Percentiles rank a stretch among this genome's conserved stretches.
These are phyloP conservation scores for Scaptodrosophila latifasciaeformis DNA, from an alignment of 2,888 invertebrate species.

Conservation along the genomic window DNA sequence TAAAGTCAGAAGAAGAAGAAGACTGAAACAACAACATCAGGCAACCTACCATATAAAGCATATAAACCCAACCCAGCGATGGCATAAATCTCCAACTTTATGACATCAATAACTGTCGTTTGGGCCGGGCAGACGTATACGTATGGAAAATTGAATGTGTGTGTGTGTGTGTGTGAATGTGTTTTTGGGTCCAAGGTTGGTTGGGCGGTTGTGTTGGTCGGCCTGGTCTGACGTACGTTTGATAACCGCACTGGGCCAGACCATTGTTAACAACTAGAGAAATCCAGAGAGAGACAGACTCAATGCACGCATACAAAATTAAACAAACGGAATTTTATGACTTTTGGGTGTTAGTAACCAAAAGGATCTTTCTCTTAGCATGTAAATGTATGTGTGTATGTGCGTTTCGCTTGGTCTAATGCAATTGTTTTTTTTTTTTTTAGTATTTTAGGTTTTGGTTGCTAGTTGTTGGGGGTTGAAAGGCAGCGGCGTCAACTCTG, in stretches of 20 bases:
- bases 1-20: no score
- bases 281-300: no score
- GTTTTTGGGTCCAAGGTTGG: constrained; percentile 7
- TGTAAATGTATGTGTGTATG: constrained; percentile 57
- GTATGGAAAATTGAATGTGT: no score
- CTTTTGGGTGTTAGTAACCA: constrained; percentile 50
- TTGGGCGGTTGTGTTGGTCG: constrained; percentile 37
- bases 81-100: constrained; percentile 67
- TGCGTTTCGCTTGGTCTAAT: no score
- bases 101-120: constrained; percentile 67
- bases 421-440: constrained; percentile 42
- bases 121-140: no score
- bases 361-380: constrained; percentile 21
- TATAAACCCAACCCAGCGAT: not conserved
- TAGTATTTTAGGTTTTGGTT: constrained; percentile 11
- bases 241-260: constrained; percentile 45
- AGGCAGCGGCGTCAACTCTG: no score
- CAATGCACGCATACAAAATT: constrained; percentile 3
- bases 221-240: constrained; percentile 28
- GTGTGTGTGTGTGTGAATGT: no score
- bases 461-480: constrained; percentile 42
- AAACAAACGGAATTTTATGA: constrained; percentile 60
- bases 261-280: constrained; percentile 48
- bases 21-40: not conserved
- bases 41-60: not conserved